Conservation (phyloP, 2,888 invertebrate genomes). For the Antitype chi region DNA sequence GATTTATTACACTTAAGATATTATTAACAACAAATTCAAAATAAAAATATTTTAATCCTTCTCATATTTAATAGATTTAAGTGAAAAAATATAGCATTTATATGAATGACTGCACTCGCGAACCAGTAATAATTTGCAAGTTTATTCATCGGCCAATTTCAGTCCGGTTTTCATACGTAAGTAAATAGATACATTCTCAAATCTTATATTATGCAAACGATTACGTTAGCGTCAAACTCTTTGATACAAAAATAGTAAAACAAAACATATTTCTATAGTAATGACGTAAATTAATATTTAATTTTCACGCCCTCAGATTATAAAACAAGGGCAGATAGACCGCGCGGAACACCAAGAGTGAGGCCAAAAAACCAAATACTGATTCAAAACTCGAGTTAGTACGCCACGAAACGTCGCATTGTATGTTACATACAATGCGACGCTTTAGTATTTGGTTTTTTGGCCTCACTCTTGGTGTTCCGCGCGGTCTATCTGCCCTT, state of each 20-base stretch:
- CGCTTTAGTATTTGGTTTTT: too few relatives aligned
- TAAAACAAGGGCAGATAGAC: too few relatives aligned
- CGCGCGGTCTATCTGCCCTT: too few relatives aligned
- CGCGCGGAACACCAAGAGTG: too few relatives aligned
- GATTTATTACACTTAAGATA: conserved; percentile 45
- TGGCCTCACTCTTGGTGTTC: too few relatives aligned
- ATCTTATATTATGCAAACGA: conserved; percentile 57
- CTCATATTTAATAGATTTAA: conserved; percentile 55
- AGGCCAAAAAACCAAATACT: too few relatives aligned
- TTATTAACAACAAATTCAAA: conserved; percentile 42
- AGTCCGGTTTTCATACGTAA: conserved; percentile 48
- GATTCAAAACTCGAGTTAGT: too few relatives aligned
- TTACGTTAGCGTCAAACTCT: conserved; percentile 47
- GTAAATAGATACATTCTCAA: conserved; percentile 54
- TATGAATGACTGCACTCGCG: conserved; percentile 39
- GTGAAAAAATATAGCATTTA: conserved; percentile 55
- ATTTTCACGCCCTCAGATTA: conserved; percentile 14
- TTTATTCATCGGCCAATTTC: not conserved
- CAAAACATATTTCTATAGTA: conserved; percentile 51
- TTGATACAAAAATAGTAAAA: conserved; percentile 60
- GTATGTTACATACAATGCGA: too few relatives aligned
- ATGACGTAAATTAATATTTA: conserved; percentile 18
- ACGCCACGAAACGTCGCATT: too few relatives aligned
- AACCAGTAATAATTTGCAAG: conserved; percentile 23
- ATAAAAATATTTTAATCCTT: conserved; percentile 38